A percentile compares a stretch with the other conserved stretches of the same genome.
Evolutionary conservation across 1,140 invertebrate genomes (phyloP).

Genomic region (Heliothis virescens): DNA sequence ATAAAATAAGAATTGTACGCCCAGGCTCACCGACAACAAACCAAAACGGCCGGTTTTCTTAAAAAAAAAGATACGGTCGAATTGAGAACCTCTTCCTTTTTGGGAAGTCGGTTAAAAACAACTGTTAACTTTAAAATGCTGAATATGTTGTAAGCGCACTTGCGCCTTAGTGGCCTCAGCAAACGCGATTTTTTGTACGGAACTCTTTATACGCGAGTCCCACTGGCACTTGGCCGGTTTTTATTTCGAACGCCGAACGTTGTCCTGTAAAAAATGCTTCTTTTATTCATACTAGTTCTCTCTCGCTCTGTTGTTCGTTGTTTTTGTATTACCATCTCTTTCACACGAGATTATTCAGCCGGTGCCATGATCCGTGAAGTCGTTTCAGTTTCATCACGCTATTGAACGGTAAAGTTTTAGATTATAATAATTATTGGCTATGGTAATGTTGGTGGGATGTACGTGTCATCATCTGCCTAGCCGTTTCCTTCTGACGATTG

Average conservation of each 20-base stretch:
- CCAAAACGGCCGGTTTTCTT: too few relatives aligned
- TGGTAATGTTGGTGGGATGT: background rate
- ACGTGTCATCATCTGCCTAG: background rate
- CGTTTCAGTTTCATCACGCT: slow-evolving; percentile 34
- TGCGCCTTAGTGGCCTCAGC: too few relatives aligned
- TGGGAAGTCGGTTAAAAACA: too few relatives aligned
- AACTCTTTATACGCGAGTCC: too few relatives aligned
- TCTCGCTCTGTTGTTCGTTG: background rate
- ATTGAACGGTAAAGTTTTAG: background rate
- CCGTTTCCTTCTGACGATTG: background rate
- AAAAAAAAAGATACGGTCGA: too few relatives aligned
- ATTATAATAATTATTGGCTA: background rate
- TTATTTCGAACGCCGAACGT: slow-evolving; percentile 21
- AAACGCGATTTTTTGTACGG: too few relatives aligned
- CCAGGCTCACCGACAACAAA: too few relatives aligned
- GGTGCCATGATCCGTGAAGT: slow-evolving; percentile 32
- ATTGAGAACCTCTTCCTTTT: too few relatives aligned
- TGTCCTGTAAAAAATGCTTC: slow-evolving; percentile 27
- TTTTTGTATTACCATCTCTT: slow-evolving; percentile 6
- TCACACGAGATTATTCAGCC: background rate
- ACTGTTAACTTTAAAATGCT: too few relatives aligned
- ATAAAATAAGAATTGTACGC: too few relatives aligned
- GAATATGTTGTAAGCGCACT: too few relatives aligned
- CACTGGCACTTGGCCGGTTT: background rate
- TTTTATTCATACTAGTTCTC: slow-evolving; percentile 41